Percentiles rank a stretch among this genome's conserved stretches.
phyloP scores from a whole-genome alignment of 1,140 invertebrate species.

The Drosophila cardini region DNA sequence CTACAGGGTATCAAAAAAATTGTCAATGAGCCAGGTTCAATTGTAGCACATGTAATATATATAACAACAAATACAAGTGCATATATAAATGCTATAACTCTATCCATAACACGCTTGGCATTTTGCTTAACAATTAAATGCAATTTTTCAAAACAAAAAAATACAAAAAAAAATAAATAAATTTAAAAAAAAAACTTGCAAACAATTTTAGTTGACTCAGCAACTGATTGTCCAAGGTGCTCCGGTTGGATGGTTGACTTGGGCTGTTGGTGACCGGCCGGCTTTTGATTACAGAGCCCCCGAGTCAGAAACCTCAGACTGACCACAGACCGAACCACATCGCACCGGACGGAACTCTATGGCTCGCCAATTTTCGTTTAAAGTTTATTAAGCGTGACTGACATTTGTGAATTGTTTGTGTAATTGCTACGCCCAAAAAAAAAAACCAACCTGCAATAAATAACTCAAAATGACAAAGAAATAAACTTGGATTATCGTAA shows the following conservation, averaged over 20 bases:
- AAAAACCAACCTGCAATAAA: constrained; percentile 56
- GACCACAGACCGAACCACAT: constrained; percentile 32
- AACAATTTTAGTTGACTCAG: constrained; percentile 69
- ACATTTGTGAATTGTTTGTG: constrained; percentile 68
- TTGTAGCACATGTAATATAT: constrained; percentile 63
- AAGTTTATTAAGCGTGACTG: constrained; percentile 81
- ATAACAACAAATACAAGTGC: constrained; percentile 12
- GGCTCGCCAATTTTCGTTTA: constrained; percentile 74
- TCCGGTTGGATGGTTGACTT: constrained; percentile 41
- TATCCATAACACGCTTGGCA: constrained; percentile 59
- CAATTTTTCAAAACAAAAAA: constrained; percentile 64
- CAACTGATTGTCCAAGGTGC: constrained; percentile 61
- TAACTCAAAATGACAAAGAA: constrained; percentile 33
- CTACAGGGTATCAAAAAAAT: constrained; percentile 40
- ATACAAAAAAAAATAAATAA: constrained; percentile 40
- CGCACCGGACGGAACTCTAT: constrained; percentile 43
- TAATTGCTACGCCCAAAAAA: constrained; percentile 63
- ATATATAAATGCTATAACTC: constrained; percentile 31
- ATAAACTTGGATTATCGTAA: not conserved
- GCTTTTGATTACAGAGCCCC: constrained; percentile 69
- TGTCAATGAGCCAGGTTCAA: constrained; percentile 74
- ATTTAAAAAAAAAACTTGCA: constrained; percentile 37
- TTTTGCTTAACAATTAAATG: constrained; percentile 82
- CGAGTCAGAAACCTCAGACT: constrained; percentile 37
- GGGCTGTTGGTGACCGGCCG: constrained; percentile 63